Percentiles rank a stretch among this genome's conserved stretches.
These are phyloP conservation scores for Sus scrofa DNA, from an alignment of 2,113 vertebrate species.

Conservation along the genomic window DNA sequence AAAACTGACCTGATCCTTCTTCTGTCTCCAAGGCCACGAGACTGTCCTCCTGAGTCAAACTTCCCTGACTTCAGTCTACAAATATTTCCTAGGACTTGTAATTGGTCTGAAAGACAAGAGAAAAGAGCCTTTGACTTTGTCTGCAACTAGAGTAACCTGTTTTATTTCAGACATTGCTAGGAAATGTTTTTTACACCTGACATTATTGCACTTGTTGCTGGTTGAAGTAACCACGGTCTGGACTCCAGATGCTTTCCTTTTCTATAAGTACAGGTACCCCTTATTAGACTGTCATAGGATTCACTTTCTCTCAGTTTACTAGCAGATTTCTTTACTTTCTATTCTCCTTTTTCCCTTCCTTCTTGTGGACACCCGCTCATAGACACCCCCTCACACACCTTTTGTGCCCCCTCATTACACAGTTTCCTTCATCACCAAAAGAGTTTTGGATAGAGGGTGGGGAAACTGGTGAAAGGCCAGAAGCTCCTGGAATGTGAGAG, in stretches of 20 bases:
- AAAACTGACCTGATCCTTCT: not conserved
- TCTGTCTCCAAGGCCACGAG: slow-evolving; percentile 34
- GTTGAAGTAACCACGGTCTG: not conserved
- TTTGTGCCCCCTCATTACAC: not conserved
- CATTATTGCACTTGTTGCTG: not conserved
- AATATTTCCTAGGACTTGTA: slow-evolving; percentile 28
- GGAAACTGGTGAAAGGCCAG: not conserved
- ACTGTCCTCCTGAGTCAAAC: slow-evolving; percentile 38
- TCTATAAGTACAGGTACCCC: rapidly evolving
- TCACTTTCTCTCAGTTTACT: not conserved
- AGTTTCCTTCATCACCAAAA: not conserved
- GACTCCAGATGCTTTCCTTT: not conserved
- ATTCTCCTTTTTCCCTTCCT: not conserved
- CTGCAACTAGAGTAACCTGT: slow-evolving; percentile 39
- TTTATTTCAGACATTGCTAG: not conserved
- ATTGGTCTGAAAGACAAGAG: slow-evolving; percentile 38
- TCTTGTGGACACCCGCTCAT: not conserved
- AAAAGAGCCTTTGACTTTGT: slow-evolving; percentile 48
- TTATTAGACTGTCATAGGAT: not conserved
- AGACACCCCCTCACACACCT: not conserved
- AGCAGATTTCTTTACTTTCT: not conserved
- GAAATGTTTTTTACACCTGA: not conserved
- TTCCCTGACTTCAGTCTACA: slow-evolving; percentile 37
- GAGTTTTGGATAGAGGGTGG: not conserved
- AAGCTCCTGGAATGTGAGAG: not conserved